Percentiles rank a stretch among this genome's conserved stretches.
Conservation (phyloP, 2,888 invertebrate species). For the Rutpela maculata region DNA sequence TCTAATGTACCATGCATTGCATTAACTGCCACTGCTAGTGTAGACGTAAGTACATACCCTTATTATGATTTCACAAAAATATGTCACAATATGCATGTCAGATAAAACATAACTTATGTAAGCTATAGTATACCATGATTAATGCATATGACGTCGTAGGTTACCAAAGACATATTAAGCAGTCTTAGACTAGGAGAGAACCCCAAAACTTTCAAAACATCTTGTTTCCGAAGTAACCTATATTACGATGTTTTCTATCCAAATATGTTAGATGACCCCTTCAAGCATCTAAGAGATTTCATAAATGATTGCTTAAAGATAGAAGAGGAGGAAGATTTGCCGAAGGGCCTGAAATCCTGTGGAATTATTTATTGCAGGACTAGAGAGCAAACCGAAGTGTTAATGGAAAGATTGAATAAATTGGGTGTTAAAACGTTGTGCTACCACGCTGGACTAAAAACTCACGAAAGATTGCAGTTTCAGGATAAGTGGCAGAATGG, state of each 20-base stretch:
- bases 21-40: constrained; percentile 95
- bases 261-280: constrained; percentile 88
- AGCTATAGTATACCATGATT: too few species aligned
- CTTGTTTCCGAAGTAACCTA: constrained; percentile 94
- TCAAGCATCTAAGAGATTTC: constrained; percentile 86
- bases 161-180: constrained; percentile 87
- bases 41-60: constrained; percentile 72
- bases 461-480: constrained; percentile 83
- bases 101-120: too few species aligned
- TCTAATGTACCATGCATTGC: constrained; percentile 90
- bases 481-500: constrained; percentile 97
- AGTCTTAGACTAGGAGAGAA: constrained; percentile 79
- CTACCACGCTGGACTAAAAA: constrained; percentile 93
- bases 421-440: constrained; percentile 86
- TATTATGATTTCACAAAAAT: not conserved
- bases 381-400: constrained; percentile 90
- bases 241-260: constrained; percentile 96
- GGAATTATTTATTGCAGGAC: constrained; percentile 78
- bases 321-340: constrained; percentile 74
- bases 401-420: constrained; percentile 85
- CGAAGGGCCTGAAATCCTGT: constrained; percentile 64
- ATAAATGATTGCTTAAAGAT: constrained; percentile 81
- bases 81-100: too few species aligned
- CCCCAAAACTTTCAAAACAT: constrained; percentile 81
- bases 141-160: constrained; percentile 73